Evolutionary conservation across 1,140 invertebrate species (phyloP).

Genomic region (Vollenhovia emeryi): DNA sequence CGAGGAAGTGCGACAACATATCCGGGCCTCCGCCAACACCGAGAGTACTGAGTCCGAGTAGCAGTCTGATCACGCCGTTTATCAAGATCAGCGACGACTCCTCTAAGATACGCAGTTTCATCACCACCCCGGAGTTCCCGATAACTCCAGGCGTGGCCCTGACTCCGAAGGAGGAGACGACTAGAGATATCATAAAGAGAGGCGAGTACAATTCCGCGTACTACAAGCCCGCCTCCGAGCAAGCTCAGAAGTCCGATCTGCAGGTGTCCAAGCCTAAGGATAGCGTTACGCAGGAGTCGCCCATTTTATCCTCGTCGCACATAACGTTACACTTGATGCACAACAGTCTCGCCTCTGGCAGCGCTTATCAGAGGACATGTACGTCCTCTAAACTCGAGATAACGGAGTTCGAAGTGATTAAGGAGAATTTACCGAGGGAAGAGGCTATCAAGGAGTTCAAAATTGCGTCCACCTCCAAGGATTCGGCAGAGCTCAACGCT

Average conservation of each 20-base stretch:
- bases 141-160: constrained; percentile 79
- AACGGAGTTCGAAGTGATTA: constrained; percentile 83
- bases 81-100: constrained; percentile 70
- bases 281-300: not conserved
- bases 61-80: constrained; percentile 69
- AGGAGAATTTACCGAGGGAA: constrained; percentile 80
- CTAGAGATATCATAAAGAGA: constrained; percentile 60
- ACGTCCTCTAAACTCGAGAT: constrained; percentile 73
- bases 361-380: constrained; percentile 31
- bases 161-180: constrained; percentile 78
- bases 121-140: constrained; percentile 82
- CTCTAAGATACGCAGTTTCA: constrained; percentile 76
- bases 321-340: not conserved
- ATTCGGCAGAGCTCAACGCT: constrained; percentile 31
- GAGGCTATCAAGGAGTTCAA: constrained; percentile 79
- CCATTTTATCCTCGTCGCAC: not conserved
- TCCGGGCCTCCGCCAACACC: constrained; percentile 81
- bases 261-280: not conserved
- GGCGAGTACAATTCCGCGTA: constrained; percentile 74
- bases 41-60: constrained; percentile 78
- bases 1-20: constrained; percentile 75
- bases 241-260: constrained; percentile 24
- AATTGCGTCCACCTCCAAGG: constrained; percentile 75
- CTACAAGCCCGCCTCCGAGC: constrained; percentile 76
- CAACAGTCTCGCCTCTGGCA: not conserved